Evolutionary conservation across 2,113 vertebrate genomes (phyloP).

Genomic region (Neotragus moschatus): DNA sequence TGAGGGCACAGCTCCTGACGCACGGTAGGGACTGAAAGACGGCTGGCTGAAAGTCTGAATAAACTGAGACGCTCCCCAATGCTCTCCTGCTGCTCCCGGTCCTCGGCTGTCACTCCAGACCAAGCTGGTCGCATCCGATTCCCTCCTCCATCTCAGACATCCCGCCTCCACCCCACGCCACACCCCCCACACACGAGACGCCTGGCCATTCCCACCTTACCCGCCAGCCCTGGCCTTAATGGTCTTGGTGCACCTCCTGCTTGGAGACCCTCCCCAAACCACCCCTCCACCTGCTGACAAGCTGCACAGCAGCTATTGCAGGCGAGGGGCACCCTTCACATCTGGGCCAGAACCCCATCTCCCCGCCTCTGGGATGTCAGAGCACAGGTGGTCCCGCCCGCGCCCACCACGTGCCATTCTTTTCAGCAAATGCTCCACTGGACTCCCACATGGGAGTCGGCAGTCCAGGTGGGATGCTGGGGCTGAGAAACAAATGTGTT

Average conservation of each 20-base stretch:
- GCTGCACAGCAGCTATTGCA: too few species aligned
- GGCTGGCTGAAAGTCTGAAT: neutral
- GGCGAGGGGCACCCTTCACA: neutral
- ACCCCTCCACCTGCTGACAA: neutral
- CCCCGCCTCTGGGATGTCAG: neutral
- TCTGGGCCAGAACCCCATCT: neutral
- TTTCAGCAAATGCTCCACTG: accelerated
- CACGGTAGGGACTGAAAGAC: accelerated
- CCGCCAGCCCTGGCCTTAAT: neutral
- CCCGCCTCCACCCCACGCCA: neutral
- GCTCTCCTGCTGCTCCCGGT: neutral
- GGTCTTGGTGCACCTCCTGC: neutral
- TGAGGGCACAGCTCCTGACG: neutral
- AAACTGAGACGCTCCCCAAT: neutral
- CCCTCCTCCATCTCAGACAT: neutral
- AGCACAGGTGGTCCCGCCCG: neutral
- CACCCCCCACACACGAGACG: accelerated
- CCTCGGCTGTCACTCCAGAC: neutral
- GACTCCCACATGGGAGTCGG: neutral
- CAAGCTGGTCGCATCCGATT: neutral
- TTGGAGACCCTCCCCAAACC: neutral
- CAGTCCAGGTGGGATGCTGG: too few species aligned
- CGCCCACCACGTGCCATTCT: accelerated
- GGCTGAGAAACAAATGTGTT: neutral
- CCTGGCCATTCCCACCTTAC: neutral